phyloP scores from a whole-genome alignment of 2,113 vertebrate species.

The Nerophis ophidion region DNA sequence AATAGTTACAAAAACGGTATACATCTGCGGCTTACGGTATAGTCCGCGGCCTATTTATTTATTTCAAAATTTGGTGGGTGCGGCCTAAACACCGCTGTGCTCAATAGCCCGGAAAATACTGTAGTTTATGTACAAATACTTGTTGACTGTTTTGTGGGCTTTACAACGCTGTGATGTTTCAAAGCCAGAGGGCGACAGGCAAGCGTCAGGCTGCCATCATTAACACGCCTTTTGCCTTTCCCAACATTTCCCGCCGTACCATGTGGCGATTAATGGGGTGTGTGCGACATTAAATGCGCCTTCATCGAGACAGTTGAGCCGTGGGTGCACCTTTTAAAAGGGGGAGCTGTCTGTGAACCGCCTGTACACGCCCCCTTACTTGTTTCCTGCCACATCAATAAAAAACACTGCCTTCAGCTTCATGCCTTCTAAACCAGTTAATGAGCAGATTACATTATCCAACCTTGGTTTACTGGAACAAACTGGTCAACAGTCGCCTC shows the following conservation, averaged over 20 bases:
- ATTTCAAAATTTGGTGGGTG: no score
- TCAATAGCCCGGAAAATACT: neutral
- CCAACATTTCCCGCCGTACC: slow-evolving; percentile 41
- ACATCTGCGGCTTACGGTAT: no score
- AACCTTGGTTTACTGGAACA: slow-evolving; percentile 32
- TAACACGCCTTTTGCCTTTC: slow-evolving; percentile 52
- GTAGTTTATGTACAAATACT: neutral
- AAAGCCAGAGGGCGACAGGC: slow-evolving; percentile 12
- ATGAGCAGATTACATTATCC: slow-evolving; percentile 58
- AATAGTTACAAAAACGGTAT: no score
- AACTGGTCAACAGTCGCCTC: slow-evolving; percentile 22
- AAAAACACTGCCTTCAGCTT: slow-evolving; percentile 57
- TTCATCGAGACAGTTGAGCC: slow-evolving; percentile 53
- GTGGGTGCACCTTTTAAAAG: slow-evolving; percentile 51
- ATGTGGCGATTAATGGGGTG: slow-evolving; percentile 61
- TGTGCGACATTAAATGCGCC: slow-evolving; percentile 67
- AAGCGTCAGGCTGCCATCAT: slow-evolving; percentile 48
- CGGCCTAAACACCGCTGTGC: no score
- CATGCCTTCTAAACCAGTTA: slow-evolving; percentile 51
- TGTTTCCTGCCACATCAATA: slow-evolving; percentile 70
- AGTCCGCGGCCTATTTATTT: no score
- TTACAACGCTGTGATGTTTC: neutral
- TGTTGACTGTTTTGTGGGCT: neutral
- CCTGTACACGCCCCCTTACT: slow-evolving; percentile 43
- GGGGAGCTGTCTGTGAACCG: slow-evolving; percentile 52